Base-by-base conservation (phyloP, 2,888 invertebrate genomes). In the Coelinius sp. region DNA sequence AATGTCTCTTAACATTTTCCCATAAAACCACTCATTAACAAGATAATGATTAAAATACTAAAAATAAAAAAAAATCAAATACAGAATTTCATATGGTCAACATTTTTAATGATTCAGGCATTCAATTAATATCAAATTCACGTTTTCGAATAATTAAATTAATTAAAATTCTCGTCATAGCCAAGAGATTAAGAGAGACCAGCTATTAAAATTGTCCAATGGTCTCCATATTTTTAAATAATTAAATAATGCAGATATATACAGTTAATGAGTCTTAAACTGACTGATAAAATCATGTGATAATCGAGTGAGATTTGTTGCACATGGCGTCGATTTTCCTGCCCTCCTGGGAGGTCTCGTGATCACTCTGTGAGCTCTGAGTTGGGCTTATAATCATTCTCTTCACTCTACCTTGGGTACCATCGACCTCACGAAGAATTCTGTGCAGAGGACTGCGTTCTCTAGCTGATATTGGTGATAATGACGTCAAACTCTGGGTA, bases 401-500 rank as follows among this genome's bases (percentile, higher is more conserved):
- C 69, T 76, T 79, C 10, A 74, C 73, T 44, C 75, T 76, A 7
- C 81, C 79, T 70, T 72, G 78, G 20, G 80, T 79, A n/a, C 76
- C 24, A 8, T 85, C 82, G 27, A 77, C 80, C 56, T 81, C 81
- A 53, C 81, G 78, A 59, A 85, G 73, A 31, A 85, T 81, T 62
- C 80, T 76, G 2, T 74, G 72, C 24, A 86, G 70, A 7, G 80
- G 72, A 68, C 77, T 78, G 3, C 82, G 83, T 5, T 78, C 74
- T 3, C 77, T 79, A 8, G 76, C 71, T 74, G 75, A 74, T 49
- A 82, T 81, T 20, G 84, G 83, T 7, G 85, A 85, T 10, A 83
- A 70, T 63, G 41, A 17, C 63, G 71, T 82, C 12, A 81, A 56
- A 69, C 73, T 81, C 53, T 80, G 65, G 22, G 75, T 53, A 1